Percentiles rank a stretch among this genome's conserved stretches.
These are phyloP conservation scores for Actias luna DNA, from an alignment of 2,888 invertebrate genomes.

Conservation along the genomic window DNA sequence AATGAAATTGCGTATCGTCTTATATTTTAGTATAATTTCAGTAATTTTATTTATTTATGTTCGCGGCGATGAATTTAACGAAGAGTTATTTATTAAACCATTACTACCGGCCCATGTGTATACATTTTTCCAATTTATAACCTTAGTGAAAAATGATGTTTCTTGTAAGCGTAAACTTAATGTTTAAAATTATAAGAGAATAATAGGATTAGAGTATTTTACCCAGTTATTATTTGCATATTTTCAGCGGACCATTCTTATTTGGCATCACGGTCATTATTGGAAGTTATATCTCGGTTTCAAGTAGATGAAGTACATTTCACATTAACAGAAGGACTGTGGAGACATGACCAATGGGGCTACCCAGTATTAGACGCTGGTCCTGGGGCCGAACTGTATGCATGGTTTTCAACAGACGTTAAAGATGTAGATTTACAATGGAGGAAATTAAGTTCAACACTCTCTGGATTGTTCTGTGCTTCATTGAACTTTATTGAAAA, in stretches of 20 bases:
- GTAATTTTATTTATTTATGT: slow-evolving; percentile 24
- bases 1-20: neutral
- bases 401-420: slow-evolving; percentile 91
- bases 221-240: slow-evolving; percentile 10
- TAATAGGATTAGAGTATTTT: neutral
- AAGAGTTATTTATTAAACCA: slow-evolving; percentile 94
- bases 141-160: slow-evolving; percentile 84
- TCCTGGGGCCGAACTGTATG: slow-evolving; percentile 96
- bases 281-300: slow-evolving; percentile 92
- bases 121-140: slow-evolving; percentile 95
- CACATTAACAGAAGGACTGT: slow-evolving; percentile 95
- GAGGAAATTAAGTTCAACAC: slow-evolving; percentile 92
- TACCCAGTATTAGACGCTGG: slow-evolving; percentile 94
- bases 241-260: slow-evolving; percentile 90
- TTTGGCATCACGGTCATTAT: slow-evolving; percentile 93
- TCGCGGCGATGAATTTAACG: slow-evolving; percentile 87
- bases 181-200: neutral
- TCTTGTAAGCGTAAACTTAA: slow-evolving; percentile 79
- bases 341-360: slow-evolving; percentile 97
- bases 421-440: slow-evolving; percentile 90
- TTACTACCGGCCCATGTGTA: slow-evolving; percentile 92
- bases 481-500: slow-evolving; percentile 96
- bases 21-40: neutral
- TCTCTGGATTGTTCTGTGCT: slow-evolving; percentile 97
- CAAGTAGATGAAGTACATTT: slow-evolving; percentile 95